Base-by-base conservation (phyloP, 2,888 invertebrate genomes). In the Phalera bucephala region DNA sequence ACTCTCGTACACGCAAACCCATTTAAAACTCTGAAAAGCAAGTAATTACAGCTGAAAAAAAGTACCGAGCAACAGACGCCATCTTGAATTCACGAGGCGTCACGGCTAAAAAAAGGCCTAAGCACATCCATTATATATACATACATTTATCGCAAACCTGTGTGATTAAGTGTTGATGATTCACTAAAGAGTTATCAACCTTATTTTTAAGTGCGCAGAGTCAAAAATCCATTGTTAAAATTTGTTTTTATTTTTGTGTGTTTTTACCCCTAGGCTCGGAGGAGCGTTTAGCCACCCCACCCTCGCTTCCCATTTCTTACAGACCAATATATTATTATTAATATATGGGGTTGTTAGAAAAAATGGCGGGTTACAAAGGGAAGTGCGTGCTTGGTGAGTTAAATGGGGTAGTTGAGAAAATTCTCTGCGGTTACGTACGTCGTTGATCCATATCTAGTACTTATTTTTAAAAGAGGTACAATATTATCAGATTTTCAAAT, bases 301-400 rank as follows among this genome's bases (percentile, higher is more conserved):
- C 83, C 84, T 71, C 80, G 67, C 72, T 60, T 62, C 80, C 84
- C 85, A 81, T 87, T 86, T 88, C 87, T 88, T 88, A 85, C 82
- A 79, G 77, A 64, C 76, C 75, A 72, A 81, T 87, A 80, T 82
- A 84, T 83, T 87, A n/a, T n/a, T n/a, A 86, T 84, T 83, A 82
- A 84, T 84, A 80, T 76, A 70, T 73, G 64, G 76, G 77, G 82
- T 66, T 60, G 68, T 56, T 55, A 58, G 51, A 70, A 72, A 77
- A 80, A 77, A 80, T 80, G 74, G 79, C 69, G 68, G 50, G 68
- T 73, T 67, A 65, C 61, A 61, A 69, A 70, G 72, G 72, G 79
- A 72, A 69, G 64, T 52, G 57, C 52, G 57, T 25, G 10, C 14
- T 50, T 39, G 42, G 35, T 40, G 40, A 28, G 50, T 31, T 54